These are phyloP conservation scores for Melipona bicolor DNA, from an alignment of 2,888 invertebrate genomes.

Conservation along the genomic window DNA sequence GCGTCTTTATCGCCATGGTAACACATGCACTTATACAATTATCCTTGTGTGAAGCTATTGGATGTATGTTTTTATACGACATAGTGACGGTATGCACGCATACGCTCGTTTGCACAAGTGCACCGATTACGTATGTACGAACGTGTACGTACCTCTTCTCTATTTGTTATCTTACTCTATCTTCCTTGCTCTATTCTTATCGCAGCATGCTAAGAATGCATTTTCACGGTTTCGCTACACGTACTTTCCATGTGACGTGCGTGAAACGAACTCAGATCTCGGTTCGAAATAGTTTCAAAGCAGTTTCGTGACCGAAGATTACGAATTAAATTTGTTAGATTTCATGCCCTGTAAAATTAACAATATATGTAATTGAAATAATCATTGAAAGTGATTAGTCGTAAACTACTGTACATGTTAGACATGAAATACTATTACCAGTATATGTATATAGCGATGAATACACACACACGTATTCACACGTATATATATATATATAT, in stretches of 20 bases:
- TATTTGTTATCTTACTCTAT: slow-evolving; percentile 66
- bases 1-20: slow-evolving; percentile 75
- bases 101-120: not conserved
- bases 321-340: slow-evolving; percentile 16
- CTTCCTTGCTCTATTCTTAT: slow-evolving; percentile 67
- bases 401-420: not conserved
- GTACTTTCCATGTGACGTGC: slow-evolving; percentile 55
- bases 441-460: not conserved
- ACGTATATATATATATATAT: no score
- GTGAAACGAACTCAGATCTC: slow-evolving; percentile 7
- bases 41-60: slow-evolving; percentile 29
- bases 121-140: slow-evolving; percentile 40
- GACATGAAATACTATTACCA: not conserved
- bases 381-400: not conserved
- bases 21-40: slow-evolving; percentile 70
- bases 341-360: not conserved
- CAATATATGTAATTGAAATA: not conserved
- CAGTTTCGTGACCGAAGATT: slow-evolving; percentile 7
- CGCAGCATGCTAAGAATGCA: slow-evolving; percentile 65
- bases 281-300: slow-evolving; percentile 23
- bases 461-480: no score
- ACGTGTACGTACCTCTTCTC: slow-evolving; percentile 50
- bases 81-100: slow-evolving; percentile 4
- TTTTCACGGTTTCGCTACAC: slow-evolving; percentile 65
- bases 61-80: slow-evolving; percentile 22